Percentiles rank a stretch among this genome's conserved stretches.
These are phyloP conservation scores for Hyperopisus bebe DNA, from an alignment of 2,113 vertebrate genomes.

Conservation along the genomic window DNA sequence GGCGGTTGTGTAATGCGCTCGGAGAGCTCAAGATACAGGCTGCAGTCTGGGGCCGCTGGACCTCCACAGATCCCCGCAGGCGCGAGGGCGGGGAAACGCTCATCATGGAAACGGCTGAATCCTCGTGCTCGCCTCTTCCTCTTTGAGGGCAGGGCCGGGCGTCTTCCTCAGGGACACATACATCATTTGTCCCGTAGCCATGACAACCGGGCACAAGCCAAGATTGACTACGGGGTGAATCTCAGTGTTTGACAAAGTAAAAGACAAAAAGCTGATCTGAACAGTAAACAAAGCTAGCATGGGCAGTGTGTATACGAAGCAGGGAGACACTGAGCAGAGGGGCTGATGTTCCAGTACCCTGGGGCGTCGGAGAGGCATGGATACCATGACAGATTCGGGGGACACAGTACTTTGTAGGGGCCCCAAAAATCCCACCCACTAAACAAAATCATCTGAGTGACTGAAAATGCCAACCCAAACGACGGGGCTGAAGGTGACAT, in stretches of 20 bases:
- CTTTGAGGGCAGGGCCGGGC: background rate
- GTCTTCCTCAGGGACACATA: background rate
- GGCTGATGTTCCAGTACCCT: background rate
- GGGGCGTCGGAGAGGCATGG: background rate
- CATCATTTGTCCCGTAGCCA: background rate
- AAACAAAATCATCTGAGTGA: background rate
- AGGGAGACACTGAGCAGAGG: background rate
- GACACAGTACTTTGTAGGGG: background rate
- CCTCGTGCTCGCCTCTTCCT: background rate
- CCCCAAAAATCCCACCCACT: background rate
- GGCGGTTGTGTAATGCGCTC: slow-evolving; percentile 45
- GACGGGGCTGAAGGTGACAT: background rate
- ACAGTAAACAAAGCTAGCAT: background rate
- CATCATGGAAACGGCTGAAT: slow-evolving; percentile 4
- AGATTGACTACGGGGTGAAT: slow-evolving; percentile 10
- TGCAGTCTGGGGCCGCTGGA: slow-evolving; percentile 3
- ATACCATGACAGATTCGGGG: background rate
- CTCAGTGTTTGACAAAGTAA: background rate
- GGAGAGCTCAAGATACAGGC: slow-evolving; percentile 27
- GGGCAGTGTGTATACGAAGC: background rate
- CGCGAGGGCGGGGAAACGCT: background rate
- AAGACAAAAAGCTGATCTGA: background rate
- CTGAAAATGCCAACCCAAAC: background rate
- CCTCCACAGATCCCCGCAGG: background rate
- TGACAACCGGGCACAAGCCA: background rate